A percentile compares a stretch with the other conserved stretches of the same genome.
These are phyloP conservation scores for Yponomeuta plumbellus DNA, from an alignment of 2,888 invertebrate genomes.

Conservation along the genomic window DNA sequence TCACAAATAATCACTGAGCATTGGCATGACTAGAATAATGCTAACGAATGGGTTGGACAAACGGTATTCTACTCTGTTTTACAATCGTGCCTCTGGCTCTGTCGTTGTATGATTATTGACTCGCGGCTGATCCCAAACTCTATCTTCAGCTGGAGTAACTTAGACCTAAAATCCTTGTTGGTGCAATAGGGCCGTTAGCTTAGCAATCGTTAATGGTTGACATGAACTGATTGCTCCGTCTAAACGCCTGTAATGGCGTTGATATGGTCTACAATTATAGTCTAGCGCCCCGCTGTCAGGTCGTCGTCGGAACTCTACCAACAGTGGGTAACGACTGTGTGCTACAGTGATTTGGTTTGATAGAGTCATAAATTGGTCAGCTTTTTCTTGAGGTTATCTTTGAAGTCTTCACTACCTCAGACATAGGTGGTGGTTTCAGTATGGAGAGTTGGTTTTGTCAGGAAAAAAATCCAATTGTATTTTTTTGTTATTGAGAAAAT, in stretches of 20 bases:
- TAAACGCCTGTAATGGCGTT: conserved; percentile 11
- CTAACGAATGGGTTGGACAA: no score
- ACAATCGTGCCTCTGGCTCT: no score
- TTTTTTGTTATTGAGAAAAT: no score
- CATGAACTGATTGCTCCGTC: conserved; percentile 12
- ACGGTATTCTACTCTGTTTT: no score
- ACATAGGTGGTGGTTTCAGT: no score
- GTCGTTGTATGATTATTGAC: no score
- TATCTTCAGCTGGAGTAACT: neutral
- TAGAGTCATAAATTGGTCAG: neutral
- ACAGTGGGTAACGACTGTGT: neutral
- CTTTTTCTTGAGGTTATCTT: neutral
- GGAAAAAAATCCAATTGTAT: no score
- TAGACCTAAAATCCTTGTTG: neutral
- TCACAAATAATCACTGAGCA: no score
- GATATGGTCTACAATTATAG: conserved; percentile 10
- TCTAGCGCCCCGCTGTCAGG: neutral
- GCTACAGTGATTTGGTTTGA: neutral
- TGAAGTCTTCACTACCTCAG: neutral
- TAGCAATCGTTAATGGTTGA: conserved; percentile 7
- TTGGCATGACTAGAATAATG: no score
- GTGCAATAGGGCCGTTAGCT: neutral
- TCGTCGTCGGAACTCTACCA: neutral
- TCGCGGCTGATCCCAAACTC: no score
- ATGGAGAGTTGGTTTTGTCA: no score